These are phyloP conservation scores for Caenorhabditis panamensis DNA, from an alignment of 2,888 invertebrate genomes.

Conservation along the genomic window DNA sequence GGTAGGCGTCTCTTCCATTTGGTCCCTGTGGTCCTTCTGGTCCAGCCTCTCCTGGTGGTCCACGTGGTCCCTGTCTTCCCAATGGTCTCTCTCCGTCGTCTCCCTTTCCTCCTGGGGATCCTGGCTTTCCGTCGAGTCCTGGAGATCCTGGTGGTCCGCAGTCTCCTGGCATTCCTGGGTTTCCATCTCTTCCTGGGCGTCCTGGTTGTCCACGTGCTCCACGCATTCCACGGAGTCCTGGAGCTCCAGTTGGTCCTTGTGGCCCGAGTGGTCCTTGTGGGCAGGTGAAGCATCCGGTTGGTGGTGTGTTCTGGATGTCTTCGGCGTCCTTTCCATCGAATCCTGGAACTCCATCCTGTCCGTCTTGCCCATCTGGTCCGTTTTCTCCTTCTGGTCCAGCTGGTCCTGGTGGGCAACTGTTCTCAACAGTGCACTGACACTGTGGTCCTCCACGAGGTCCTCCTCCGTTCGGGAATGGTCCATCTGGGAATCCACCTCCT, in stretches of 20 bases:
- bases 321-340: constrained; percentile 76
- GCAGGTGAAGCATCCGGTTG: constrained; percentile 76
- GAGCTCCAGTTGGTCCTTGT: constrained; percentile 70
- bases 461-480: constrained; percentile 57
- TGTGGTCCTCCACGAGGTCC: constrained; percentile 53
- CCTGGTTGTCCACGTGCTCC: constrained; percentile 75
- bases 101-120: constrained; percentile 75
- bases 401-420: constrained; percentile 76
- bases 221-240: constrained; percentile 77
- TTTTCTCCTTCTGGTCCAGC: constrained; percentile 68
- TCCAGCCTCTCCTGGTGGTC: constrained; percentile 74
- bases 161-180: constrained; percentile 73
- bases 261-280: constrained; percentile 72
- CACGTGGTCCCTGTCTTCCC: constrained; percentile 74
- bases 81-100: constrained; percentile 77
- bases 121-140: constrained; percentile 74
- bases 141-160: constrained; percentile 72
- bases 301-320: constrained; percentile 74
- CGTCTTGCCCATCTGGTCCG: constrained; percentile 70
- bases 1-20: constrained; percentile 68
- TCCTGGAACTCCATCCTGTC: constrained; percentile 73
- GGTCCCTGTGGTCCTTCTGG: constrained; percentile 68
- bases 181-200: constrained; percentile 73
- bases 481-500: constrained; percentile 62
- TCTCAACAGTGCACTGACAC: constrained; percentile 71